Conservation (phyloP, 2,113 vertebrate species). For the Pimephales promelas region DNA sequence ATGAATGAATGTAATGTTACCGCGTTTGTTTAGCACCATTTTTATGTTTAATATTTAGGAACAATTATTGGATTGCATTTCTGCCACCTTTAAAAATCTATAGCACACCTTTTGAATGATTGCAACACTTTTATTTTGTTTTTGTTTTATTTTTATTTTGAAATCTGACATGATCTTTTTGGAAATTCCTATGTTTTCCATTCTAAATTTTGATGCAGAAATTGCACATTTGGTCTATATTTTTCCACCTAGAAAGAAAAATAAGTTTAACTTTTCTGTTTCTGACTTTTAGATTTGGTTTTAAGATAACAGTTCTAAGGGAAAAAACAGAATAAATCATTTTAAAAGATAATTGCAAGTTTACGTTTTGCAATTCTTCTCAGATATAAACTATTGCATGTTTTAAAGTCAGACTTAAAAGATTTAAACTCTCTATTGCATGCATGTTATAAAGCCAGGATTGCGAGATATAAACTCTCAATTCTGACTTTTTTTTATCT, state of each 20-base stretch:
- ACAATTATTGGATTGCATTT: background rate
- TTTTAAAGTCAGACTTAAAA: too few relatives aligned
- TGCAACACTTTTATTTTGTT: background rate
- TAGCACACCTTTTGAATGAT: background rate
- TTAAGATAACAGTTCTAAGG: background rate
- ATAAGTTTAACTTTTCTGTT: background rate
- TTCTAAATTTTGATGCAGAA: background rate
- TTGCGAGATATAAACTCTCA: too few relatives aligned
- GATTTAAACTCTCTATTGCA: too few relatives aligned
- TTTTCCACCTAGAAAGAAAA: background rate
- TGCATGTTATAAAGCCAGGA: too few relatives aligned
- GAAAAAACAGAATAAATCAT: too few relatives aligned
- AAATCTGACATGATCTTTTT: background rate
- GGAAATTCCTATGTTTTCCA: too few relatives aligned
- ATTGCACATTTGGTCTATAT: background rate
- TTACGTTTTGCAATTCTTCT: too few relatives aligned
- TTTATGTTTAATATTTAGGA: background rate
- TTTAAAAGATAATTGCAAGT: too few relatives aligned
- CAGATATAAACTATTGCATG: too few relatives aligned
- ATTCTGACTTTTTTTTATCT: too few relatives aligned
- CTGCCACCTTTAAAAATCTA: background rate
- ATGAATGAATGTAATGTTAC: background rate
- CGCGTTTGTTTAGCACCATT: background rate
- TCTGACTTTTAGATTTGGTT: background rate
- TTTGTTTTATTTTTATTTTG: background rate